These are phyloP conservation scores for Loripinus fragilis DNA, from an alignment of 2,888 invertebrate genomes.

Conservation along the genomic window DNA sequence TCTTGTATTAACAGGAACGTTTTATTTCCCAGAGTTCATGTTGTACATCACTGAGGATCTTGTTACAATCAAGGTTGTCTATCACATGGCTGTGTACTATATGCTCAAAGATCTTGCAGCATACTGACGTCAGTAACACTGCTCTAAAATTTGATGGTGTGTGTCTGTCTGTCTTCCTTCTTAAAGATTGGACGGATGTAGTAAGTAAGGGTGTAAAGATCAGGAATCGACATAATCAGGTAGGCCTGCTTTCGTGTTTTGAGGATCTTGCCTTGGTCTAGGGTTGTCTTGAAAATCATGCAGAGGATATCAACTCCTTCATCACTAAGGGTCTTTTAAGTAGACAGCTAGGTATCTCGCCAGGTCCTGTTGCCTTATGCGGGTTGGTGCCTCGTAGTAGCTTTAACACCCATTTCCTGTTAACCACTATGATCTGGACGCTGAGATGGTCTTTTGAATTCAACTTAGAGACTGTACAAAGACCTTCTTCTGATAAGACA, in stretches of 20 bases:
- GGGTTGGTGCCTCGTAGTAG: slow-evolving; percentile 10
- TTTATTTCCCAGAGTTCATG: slow-evolving; percentile 12
- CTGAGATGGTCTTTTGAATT: slow-evolving; percentile 10
- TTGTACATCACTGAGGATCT: slow-evolving; percentile 9
- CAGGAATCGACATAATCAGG: no score
- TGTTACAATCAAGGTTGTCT: background rate
- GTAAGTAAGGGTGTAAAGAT: no score
- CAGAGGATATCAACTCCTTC: slow-evolving; percentile 7
- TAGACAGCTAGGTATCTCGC: background rate
- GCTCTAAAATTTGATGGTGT: background rate
- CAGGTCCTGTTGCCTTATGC: slow-evolving; percentile 17
- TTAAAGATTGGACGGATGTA: slow-evolving; percentile 9
- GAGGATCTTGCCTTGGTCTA: slow-evolving; percentile 14
- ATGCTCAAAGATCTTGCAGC: slow-evolving; percentile 16
- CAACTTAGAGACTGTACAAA: background rate
- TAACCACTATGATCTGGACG: background rate
- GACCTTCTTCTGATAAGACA: slow-evolving; percentile 3
- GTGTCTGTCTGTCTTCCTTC: slow-evolving; percentile 12
- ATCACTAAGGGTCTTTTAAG: slow-evolving; percentile 7
- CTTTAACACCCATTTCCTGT: no score
- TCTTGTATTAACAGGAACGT: slow-evolving; percentile 17
- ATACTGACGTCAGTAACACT: slow-evolving; percentile 18
- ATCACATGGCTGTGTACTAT: slow-evolving; percentile 23
- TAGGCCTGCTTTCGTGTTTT: slow-evolving; percentile 13
- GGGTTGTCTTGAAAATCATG: slow-evolving; percentile 10